These are phyloP conservation scores for Cordylochernes scorpioides DNA, from an alignment of 2,888 invertebrate species.

Conservation along the genomic window DNA sequence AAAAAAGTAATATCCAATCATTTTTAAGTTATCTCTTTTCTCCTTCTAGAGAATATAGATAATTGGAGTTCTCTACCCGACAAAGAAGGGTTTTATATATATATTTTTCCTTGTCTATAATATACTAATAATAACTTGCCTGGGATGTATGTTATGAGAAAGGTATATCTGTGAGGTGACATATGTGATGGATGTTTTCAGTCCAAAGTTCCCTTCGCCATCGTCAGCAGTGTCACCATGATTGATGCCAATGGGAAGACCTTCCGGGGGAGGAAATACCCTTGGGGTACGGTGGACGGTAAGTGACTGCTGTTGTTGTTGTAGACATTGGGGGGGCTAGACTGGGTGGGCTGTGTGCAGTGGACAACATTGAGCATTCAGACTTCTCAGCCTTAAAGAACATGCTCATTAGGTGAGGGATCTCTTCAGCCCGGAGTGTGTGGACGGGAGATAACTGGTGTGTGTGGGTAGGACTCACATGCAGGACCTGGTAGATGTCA, in stretches of 20 bases:
- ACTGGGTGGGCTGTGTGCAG: slow-evolving; percentile 22
- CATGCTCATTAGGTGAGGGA: slow-evolving; percentile 38
- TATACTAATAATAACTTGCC: too few relatives aligned
- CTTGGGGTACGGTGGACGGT: slow-evolving; percentile 94
- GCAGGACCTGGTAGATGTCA: slow-evolving; percentile 89
- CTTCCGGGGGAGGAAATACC: slow-evolving; percentile 74
- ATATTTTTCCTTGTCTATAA: too few relatives aligned
- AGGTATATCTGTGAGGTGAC: too few relatives aligned
- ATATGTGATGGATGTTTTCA: too few relatives aligned
- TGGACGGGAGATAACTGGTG: too few relatives aligned
- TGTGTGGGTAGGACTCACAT: slow-evolving; percentile 66
- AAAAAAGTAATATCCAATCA: too few relatives aligned
- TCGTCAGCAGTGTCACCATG: slow-evolving; percentile 86
- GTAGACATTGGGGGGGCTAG: not conserved
- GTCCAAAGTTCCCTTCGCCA: slow-evolving; percentile 98
- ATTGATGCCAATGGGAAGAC: slow-evolving; percentile 34
- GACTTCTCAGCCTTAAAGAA: slow-evolving; percentile 92
- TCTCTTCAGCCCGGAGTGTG: too few relatives aligned
- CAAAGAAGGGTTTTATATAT: too few relatives aligned
- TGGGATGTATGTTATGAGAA: too few relatives aligned
- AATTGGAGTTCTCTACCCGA: too few relatives aligned
- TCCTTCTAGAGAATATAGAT: too few relatives aligned
- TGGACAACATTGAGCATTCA: slow-evolving; percentile 94
- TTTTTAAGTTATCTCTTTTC: too few relatives aligned
- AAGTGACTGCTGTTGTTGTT: slow-evolving; percentile 8